Base-by-base conservation (phyloP, 1,140 invertebrate species). In the Trichoplusia ni region DNA sequence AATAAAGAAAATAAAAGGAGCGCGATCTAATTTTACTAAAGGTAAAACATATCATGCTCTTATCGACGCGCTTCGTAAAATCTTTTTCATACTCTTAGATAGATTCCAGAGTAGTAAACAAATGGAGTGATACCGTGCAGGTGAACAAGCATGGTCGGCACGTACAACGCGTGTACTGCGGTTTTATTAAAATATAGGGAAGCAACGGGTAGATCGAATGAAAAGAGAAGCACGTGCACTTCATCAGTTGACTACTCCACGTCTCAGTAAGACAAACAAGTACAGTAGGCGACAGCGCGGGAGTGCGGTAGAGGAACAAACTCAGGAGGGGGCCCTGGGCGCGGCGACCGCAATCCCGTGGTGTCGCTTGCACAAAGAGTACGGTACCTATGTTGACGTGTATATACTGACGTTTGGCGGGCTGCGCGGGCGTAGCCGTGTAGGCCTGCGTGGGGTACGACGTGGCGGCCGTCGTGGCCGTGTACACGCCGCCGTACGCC, bases 401-500 rank as follows among this genome's bases (percentile, higher is more conserved):
- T 38, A 54, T 38, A 54, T 66, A 84, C 84, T 81, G 58, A 89
- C 86, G 84, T 71, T 89, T 89, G 66, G 82, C 75, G 11, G 81
- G 70, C 72, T 87, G 84, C 38, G 81, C 79, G 25, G 86, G 84
- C 61, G 67, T 31, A 38, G 82, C 81, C 31, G 75, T 75, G 81
- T 88, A 90, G 49, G 84, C 67, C 79, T 91, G 89, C 70, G 84
- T 77, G 65, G 82, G 81, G 75, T 88, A 88, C 38, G 84, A 82
- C 33, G 90, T 81, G 18, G 87, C 80, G 59, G 84, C 78, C 40
- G 87, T 80, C 80, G 91, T 78, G 74, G 88, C 87, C 27, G 89
- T 71, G 90, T 92, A 79, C 81, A 92, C 87, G 83, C 90, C 69
- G 81, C 91, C 77, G 89, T 92, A 86, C 72, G 92, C 71, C 84